Evolutionary conservation across 1,140 invertebrate genomes (phyloP).

Genomic region (Frieseomelitta varia): DNA sequence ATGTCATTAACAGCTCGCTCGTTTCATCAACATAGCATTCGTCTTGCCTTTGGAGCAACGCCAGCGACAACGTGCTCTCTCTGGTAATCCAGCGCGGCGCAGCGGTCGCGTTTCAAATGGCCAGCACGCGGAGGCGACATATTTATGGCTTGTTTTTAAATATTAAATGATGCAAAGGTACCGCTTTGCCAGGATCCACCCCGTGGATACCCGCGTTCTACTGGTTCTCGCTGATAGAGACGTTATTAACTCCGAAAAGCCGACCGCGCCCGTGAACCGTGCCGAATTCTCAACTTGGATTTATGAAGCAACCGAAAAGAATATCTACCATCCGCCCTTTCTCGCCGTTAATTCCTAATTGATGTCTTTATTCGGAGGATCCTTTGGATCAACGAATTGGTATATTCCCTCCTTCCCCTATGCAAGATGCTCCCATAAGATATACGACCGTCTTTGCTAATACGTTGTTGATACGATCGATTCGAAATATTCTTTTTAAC

Average conservation of each 20-base stretch:
- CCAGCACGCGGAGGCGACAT: constrained; percentile 77
- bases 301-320: constrained; percentile 62
- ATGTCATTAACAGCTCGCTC: constrained; percentile 79
- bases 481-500: background rate
- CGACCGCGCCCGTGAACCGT: constrained; percentile 51
- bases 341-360: constrained; percentile 50
- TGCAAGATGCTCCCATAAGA: background rate
- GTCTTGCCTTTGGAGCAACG: constrained; percentile 74
- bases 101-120: constrained; percentile 73
- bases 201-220: constrained; percentile 5
- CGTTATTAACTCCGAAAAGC: constrained; percentile 59
- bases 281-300: constrained; percentile 70
- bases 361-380: constrained; percentile 29
- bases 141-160: constrained; percentile 83
- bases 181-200: constrained; percentile 56
- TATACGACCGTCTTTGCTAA: background rate
- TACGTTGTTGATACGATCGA: background rate
- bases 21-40: constrained; percentile 81
- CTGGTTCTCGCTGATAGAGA: constrained; percentile 57
- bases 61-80: constrained; percentile 44
- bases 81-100: constrained; percentile 65
- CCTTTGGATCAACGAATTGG: background rate
- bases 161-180: constrained; percentile 80
- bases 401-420: background rate
- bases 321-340: constrained; percentile 23